Base-by-base conservation (phyloP, 2,113 vertebrate species). In the Vombatus ursinus region DNA sequence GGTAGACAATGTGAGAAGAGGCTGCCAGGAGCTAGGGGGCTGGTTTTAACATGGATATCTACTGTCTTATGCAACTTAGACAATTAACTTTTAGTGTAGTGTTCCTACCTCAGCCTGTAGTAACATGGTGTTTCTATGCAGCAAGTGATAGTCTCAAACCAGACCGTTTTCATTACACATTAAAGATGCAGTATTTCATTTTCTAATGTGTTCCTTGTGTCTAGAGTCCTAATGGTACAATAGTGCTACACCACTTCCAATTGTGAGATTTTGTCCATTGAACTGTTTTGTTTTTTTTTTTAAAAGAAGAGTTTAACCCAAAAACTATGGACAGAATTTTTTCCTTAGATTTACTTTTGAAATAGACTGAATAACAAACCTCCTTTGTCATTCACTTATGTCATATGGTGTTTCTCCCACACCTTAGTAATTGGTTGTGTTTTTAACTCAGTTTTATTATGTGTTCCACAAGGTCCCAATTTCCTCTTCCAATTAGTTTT, bases 31-130 rank as follows among this genome's bases (percentile, higher is more conserved):
- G 77, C 77, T 3, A 0, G 0, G 91, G 94, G 94, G 90, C 52
- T 91, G 94, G n/a, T 96, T 97, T 96, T 90, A 93, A 95, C 94
- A 31, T 92, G 96, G 96, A 61, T 96, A 53, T 95, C 95, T 89
- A 98, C 98, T 89, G 96, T 98, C 98, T 98, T 99, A 98, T 98
- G 98, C 98, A 98, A 98, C 98, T 94, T 61, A 98, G 98, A 97
- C 24, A 96, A 93, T 93, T 94, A 98, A 97, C 97, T 98, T 98
- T 98, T 98, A 98, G 98, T 54, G 98, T 98, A 98, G 98, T 97
- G 98, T 96, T 98, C 99, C 99, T 99, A 99, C 99, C 99, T 99
- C 98, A 99, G 98, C 95, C 97, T 96, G 97, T 98, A 98, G 98
- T 47, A 94, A 94, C 90, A 91, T 89, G 95, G 98, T 97, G 98